These are phyloP conservation scores for Drosophila cardini DNA, from an alignment of 1,140 invertebrate species.

Conservation along the genomic window DNA sequence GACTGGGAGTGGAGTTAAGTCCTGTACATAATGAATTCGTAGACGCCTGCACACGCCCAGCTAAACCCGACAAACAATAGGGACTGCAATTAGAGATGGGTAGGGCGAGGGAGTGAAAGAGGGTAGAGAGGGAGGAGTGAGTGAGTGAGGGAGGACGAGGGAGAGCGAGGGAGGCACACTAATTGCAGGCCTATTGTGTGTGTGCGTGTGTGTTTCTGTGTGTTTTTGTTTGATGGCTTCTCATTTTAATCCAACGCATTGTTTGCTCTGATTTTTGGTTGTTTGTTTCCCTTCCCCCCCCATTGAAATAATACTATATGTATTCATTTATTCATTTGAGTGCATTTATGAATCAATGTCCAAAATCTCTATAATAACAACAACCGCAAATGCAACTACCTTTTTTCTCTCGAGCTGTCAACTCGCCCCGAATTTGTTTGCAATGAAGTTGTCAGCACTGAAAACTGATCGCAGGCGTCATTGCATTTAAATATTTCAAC, in stretches of 20 bases:
- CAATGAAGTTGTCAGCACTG: constrained; percentile 74
- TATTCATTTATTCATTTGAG: constrained; percentile 37
- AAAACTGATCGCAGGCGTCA: constrained; percentile 27
- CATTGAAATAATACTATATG: constrained; percentile 1
- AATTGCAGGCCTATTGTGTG: constrained; percentile 67
- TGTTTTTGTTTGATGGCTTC: constrained; percentile 41
- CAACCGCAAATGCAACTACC: constrained; percentile 19
- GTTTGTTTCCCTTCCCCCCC: constrained; percentile 51
- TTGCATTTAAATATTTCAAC: constrained; percentile 65
- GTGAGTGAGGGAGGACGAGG: neutral
- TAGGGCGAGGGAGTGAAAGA: constrained; percentile 28
- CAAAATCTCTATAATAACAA: constrained; percentile 8
- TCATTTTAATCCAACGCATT: constrained; percentile 67
- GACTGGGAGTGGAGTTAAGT: constrained; percentile 21
- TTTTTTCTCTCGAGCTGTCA: constrained; percentile 36
- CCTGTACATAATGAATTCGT: constrained; percentile 49
- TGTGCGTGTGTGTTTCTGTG: constrained; percentile 21
- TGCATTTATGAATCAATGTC: constrained; percentile 44
- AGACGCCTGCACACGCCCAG: constrained; percentile 56
- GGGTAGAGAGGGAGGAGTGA: neutral
- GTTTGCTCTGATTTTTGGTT: constrained; percentile 70
- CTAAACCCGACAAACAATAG: constrained; percentile 42
- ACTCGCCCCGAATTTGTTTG: constrained; percentile 21
- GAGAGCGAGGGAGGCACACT: constrained; percentile 42
- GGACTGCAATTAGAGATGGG: constrained; percentile 70